phyloP scores from a whole-genome alignment of 1,140 invertebrate genomes.

The Fopius arisanus region DNA sequence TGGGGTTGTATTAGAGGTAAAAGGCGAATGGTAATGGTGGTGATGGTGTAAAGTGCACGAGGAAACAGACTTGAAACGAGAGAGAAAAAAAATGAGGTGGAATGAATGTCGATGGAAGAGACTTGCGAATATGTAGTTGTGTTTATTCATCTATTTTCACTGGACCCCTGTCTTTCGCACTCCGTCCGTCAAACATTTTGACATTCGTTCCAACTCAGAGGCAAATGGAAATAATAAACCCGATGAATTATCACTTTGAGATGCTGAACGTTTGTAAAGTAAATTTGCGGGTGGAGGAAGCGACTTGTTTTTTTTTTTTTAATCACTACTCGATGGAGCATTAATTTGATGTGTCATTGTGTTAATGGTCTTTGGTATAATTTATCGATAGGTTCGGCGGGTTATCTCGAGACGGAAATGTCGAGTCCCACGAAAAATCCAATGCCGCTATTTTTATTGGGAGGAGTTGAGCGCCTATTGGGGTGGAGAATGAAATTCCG shows the following conservation, averaged over 20 bases:
- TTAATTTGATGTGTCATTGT: neutral
- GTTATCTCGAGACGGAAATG: neutral
- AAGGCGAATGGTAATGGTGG: conserved; percentile 7
- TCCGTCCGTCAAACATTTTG: conserved; percentile 9
- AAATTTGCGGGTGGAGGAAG: neutral
- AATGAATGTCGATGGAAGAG: neutral
- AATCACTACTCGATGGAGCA: too few species aligned
- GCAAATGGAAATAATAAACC: neutral
- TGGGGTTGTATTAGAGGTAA: conserved; percentile 9
- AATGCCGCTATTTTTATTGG: neutral
- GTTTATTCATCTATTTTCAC: conserved; percentile 11
- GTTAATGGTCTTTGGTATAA: neutral
- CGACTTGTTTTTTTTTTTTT: too few species aligned
- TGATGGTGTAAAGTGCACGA: conserved; percentile 10
- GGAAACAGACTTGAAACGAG: neutral
- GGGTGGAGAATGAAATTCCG: neutral
- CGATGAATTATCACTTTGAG: neutral
- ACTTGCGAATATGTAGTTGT: neutral
- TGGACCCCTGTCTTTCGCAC: neutral
- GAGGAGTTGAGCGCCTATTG: neutral
- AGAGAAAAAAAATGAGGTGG: neutral
- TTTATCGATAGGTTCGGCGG: neutral
- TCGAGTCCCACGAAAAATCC: neutral
- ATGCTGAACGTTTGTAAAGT: neutral
- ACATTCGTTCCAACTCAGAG: neutral